Evolutionary conservation across 1,140 invertebrate genomes (phyloP), one percentile per base, ranked within the genome.

Genomic region (Polypedilum vanderplanki): DNA sequence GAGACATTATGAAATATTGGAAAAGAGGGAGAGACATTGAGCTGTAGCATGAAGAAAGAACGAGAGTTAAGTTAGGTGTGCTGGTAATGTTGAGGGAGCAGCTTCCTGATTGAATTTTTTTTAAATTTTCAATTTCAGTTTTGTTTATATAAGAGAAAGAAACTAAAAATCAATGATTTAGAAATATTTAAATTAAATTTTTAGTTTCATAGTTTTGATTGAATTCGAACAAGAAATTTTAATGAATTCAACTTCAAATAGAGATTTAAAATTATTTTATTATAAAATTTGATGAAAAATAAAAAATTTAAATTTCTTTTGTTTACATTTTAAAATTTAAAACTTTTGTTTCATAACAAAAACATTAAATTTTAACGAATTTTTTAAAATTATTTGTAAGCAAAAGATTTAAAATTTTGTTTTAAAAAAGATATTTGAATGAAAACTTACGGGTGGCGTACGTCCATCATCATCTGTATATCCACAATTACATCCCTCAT

Each of bases 401-500:
- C n/a, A n/a, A n/a, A n/a, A n/a, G n/a, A n/a, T n/a, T n/a, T 57
- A 57, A 12, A 57, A 33, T 57, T 57, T 46, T 46, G 2, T 46
- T 57, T 46, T 46, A 8, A 67, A 67, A 15, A 17, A 67, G 8
- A 67, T 67, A 18, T 67, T 67, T 8, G 8, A 17, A 18, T 20
- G 18, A 4, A n/a, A 33, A 33, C 41, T 75, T 40, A 75, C 74
- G 46, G 81, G 77, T 81, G 81, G 76, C 82, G 84, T 79, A 81
- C 82, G 82, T 80, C 86, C 78, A 79, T 83, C 78, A 7, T 83
- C 83, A 57, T 57, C 46, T 57, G 79, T 80, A 73, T 83, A 84
- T 40, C 83, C 82, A 77, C 86, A 87, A 74, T 86, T 86, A 74
- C 85, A 86, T n/a, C 86, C 85, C 75, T 86, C 85, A 76, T 86